Percentiles rank a stretch among this genome's conserved stretches.
phyloP scores from a whole-genome alignment of 1,140 invertebrate genomes.

The Ceratosolen solmsi region DNA sequence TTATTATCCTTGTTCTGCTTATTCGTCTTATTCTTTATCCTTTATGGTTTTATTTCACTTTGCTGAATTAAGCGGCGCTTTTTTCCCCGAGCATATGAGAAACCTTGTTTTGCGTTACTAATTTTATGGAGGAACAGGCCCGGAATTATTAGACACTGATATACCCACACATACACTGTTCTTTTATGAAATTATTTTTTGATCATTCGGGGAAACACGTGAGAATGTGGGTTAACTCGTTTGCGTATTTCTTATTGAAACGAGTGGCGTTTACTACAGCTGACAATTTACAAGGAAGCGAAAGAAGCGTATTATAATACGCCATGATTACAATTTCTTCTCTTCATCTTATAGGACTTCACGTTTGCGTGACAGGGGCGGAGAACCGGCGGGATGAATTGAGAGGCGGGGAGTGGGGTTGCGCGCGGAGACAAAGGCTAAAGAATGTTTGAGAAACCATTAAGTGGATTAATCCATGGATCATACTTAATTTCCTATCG shows the following conservation, averaged over 20 bases:
- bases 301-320: not conserved
- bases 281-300: constrained; percentile 21
- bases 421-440: not conserved
- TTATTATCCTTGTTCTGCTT: no score
- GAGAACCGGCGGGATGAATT: no score
- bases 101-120: not conserved
- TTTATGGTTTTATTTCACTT: not conserved
- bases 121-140: not conserved
- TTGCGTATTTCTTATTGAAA: not conserved
- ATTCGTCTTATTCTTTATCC: no score
- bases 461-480: not conserved
- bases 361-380: not conserved
- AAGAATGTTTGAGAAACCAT: not conserved
- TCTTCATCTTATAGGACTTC: not conserved
- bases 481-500: not conserved
- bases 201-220: not conserved
- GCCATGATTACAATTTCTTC: not conserved
- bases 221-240: not conserved
- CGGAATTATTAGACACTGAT: not conserved
- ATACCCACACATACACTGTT: not conserved
- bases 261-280: not conserved
- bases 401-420: no score
- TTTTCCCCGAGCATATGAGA: not conserved
- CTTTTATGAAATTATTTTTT: not conserved
- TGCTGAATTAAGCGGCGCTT: not conserved